Evolutionary conservation across 2,888 invertebrate species (phyloP).

Genomic region (Sesia apiformis): DNA sequence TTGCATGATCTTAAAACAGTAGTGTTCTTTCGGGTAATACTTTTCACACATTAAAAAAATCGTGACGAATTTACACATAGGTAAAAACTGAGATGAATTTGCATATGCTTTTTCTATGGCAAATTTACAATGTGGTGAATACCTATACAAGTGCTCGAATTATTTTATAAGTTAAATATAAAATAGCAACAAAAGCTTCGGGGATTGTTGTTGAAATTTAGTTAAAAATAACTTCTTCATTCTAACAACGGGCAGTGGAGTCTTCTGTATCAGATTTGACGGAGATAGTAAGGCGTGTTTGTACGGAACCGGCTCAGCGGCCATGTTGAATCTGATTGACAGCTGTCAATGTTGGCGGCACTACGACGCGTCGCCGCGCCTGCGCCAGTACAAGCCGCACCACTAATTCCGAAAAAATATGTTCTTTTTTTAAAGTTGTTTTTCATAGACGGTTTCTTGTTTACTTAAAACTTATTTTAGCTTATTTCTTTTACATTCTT

Average conservation of each 20-base stretch:
- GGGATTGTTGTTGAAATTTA: background rate
- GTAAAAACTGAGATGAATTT: no score
- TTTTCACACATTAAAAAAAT: no score
- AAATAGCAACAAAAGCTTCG: background rate
- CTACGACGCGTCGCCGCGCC: slow-evolving; percentile 66
- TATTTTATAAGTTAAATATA: no score
- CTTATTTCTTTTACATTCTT: no score
- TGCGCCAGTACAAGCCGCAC: slow-evolving; percentile 37
- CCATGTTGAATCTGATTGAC: slow-evolving; percentile 73
- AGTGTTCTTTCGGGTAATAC: no score
- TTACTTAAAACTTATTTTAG: no score
- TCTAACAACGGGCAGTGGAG: slow-evolving; percentile 1
- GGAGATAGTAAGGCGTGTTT: slow-evolving; percentile 34
- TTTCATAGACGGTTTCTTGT: background rate
- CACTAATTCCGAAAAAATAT: slow-evolving; percentile 44
- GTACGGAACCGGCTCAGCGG: slow-evolving; percentile 56
- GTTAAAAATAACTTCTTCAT: background rate
- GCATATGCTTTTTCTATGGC: no score
- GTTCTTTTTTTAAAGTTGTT: slow-evolving; percentile 9
- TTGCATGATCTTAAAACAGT: no score
- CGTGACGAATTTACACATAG: no score
- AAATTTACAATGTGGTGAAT: no score
- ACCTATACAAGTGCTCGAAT: no score
- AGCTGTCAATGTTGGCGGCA: slow-evolving; percentile 73
- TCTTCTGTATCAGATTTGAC: slow-evolving; percentile 34